phyloP scores from a whole-genome alignment of 1,140 invertebrate species.

The Heterodera schachtii region DNA sequence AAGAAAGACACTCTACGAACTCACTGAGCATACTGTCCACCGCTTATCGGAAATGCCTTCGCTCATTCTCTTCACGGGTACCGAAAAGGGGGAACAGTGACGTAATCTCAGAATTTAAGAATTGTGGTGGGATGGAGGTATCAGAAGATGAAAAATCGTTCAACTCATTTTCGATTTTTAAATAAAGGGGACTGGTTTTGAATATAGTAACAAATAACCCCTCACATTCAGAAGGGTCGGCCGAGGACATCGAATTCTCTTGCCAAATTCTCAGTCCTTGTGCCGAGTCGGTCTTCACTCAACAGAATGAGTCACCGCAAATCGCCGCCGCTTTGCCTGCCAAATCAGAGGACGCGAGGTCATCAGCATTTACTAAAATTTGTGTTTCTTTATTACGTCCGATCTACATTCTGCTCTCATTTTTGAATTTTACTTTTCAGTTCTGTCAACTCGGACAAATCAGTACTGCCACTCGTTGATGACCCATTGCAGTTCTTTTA shows the following conservation, averaged over 20 bases:
- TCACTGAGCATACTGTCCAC: conserved; percentile 44
- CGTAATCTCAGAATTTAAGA: too few relatives aligned
- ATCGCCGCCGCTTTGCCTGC: conserved; percentile 18
- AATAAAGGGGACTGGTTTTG: too few relatives aligned
- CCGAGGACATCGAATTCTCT: conserved; percentile 46
- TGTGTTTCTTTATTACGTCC: neutral
- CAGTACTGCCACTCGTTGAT: conserved; percentile 8
- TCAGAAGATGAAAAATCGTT: too few relatives aligned
- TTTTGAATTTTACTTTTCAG: conserved; percentile 7
- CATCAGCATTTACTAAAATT: too few relatives aligned
- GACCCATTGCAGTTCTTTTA: conserved; percentile 45
- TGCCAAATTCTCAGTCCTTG: conserved; percentile 31
- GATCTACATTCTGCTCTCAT: neutral
- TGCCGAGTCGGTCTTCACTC: conserved; percentile 26
- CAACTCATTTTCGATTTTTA: too few relatives aligned
- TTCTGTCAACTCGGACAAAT: conserved; percentile 11
- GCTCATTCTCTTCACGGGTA: conserved; percentile 45
- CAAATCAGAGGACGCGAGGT: neutral
- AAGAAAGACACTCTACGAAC: conserved; percentile 34
- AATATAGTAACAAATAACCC: too few relatives aligned
- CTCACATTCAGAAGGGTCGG: conserved; percentile 36
- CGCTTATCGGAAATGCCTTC: conserved; percentile 32
- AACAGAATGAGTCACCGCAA: conserved; percentile 23
- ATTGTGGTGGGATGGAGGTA: too few relatives aligned
- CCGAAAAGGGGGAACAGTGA: too few relatives aligned